phyloP scores from a whole-genome alignment of 2,797 vertebrate genomes.

The Xiphophorus birchmanni region DNA sequence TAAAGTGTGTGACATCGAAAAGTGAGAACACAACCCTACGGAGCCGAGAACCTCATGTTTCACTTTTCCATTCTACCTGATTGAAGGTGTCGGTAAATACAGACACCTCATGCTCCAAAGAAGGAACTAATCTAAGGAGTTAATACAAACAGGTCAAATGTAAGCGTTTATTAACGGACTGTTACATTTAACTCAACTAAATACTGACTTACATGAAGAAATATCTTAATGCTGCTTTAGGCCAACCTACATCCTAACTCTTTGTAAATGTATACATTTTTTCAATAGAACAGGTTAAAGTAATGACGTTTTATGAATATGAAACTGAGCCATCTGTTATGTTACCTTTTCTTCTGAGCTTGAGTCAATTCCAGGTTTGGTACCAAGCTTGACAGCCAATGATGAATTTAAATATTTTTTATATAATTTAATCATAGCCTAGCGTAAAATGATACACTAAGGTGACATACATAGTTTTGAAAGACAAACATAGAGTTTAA shows the following conservation, averaged over 20 bases:
- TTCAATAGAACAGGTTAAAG: neutral
- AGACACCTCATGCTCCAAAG: neutral
- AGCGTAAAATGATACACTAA: neutral
- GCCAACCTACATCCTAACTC: neutral
- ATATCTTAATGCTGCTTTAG: neutral
- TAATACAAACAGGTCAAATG: neutral
- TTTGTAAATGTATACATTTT: too few species aligned
- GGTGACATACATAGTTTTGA: neutral
- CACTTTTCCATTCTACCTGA: neutral
- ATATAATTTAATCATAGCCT: neutral
- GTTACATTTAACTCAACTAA: neutral
- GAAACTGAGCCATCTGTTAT: neutral
- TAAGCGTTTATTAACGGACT: neutral
- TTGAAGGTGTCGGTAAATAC: slow-evolving; percentile 18
- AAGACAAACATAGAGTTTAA: neutral
- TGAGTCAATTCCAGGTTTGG: neutral
- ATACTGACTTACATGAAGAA: neutral
- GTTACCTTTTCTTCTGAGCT: neutral
- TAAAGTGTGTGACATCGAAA: slow-evolving; percentile 13
- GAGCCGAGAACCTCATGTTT: slow-evolving; percentile 1
- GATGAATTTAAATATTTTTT: neutral
- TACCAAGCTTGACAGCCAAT: neutral
- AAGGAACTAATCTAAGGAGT: neutral
- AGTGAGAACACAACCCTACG: slow-evolving; percentile 4
- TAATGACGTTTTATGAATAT: neutral